Evolutionary conservation across 2,797 vertebrate species (phyloP), one percentile per base, ranked within the genome.

Genomic region (Benthosema pterotum): DNA sequence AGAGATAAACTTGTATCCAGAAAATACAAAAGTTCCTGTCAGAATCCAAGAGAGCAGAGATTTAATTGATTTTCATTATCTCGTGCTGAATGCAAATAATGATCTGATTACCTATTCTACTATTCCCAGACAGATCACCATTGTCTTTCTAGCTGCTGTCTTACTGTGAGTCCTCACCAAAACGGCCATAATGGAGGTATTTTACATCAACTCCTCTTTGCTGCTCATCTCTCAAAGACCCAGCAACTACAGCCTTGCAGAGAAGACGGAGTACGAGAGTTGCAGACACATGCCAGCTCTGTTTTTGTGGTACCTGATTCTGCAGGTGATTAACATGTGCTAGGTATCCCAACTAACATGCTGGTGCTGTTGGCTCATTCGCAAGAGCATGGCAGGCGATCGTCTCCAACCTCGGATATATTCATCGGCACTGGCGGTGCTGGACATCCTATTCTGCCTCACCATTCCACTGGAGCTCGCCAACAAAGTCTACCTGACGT

Each of bases 241-340:
- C 0, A 0, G 19, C 5, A 93, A 93, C 65, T 0, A 1, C 61
- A 83, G 77, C 0, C 2, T 0, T 0, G 5, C 0, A 0, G 69
- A 76, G 2, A 2, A 25, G 53, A 92, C 90, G 0, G 32, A 89
- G 42, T 92, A 86, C 0, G 73, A 83, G 56, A 0, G 0, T 0
- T 94, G 93, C 57, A 76, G 49, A 25, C 48, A 83, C 61, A 90
- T 90, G 85, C 90, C 90, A 0, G 72, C 51, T 0, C 76, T 83
- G 1, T 43, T 93, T 19, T 75, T 92, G 50, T 91, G 90, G 80
- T 94, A 93, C 61, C 59, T 93, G 38, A 16, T 50, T 52, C 60
- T 94, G 57, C 91, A 93, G 87, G 86, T 89, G 32, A 61, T 89
- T 12, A 94, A 93, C 83, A 91, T 93, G 90, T 91, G 76, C 53